These are phyloP conservation scores for Anguilla pacifica DNA, from an alignment of 2,797 vertebrate genomes.

Conservation along the genomic window DNA sequence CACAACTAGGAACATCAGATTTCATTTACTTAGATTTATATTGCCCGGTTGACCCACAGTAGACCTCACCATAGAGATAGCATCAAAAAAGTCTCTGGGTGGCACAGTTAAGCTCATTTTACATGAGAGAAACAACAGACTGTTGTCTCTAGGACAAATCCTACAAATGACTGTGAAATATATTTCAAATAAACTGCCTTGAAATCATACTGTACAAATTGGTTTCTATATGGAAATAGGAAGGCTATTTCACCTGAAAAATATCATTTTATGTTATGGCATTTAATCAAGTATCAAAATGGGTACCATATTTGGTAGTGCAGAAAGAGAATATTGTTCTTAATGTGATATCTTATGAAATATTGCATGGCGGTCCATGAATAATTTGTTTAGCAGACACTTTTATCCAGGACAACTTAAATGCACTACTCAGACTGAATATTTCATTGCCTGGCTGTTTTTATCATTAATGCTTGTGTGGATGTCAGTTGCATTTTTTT, in stretches of 20 bases:
- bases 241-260: not conserved
- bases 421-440: not conserved
- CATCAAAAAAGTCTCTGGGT: not conserved
- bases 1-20: not conserved
- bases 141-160: not conserved
- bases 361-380: not conserved
- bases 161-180: not conserved
- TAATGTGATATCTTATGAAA: not conserved
- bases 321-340: not conserved
- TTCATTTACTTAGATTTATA: not conserved
- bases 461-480: constrained; percentile 17
- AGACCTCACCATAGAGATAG: not conserved
- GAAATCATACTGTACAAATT: not conserved
- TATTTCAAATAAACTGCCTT: not conserved
- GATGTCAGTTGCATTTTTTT: not conserved
- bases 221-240: not conserved
- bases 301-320: not conserved
- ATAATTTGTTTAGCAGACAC: constrained; percentile 10
- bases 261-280: not conserved
- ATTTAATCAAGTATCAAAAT: not conserved
- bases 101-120: not conserved
- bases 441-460: constrained; percentile 19
- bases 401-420: not conserved
- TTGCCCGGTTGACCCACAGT: not conserved
- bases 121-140: not conserved